These are phyloP conservation scores for Heterodera carotae DNA, from an alignment of 1,140 invertebrate genomes.

Conservation along the genomic window DNA sequence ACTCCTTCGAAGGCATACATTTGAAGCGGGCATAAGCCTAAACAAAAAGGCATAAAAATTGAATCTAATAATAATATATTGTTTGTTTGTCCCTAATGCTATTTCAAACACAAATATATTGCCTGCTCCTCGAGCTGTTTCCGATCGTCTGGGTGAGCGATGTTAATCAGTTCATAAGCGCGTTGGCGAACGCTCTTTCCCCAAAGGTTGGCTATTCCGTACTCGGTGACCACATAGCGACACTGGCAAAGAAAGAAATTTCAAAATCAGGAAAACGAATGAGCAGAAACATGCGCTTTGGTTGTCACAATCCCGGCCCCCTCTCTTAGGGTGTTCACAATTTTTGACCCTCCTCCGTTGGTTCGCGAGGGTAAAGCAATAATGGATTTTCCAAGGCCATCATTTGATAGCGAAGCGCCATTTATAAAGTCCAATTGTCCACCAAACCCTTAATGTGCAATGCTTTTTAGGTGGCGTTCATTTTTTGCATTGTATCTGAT, in stretches of 20 bases:
- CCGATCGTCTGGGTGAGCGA: slow-evolving; percentile 86
- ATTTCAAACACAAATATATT: background rate
- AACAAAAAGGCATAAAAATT: background rate
- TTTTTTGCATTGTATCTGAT: background rate
- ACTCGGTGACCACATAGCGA: slow-evolving; percentile 84
- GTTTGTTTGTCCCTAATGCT: background rate
- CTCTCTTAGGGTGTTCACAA: slow-evolving; percentile 80
- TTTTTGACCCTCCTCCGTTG: slow-evolving; percentile 83
- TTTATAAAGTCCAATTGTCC: slow-evolving; percentile 94
- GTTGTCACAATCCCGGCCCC: slow-evolving; percentile 90
- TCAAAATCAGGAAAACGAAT: background rate
- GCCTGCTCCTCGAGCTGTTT: slow-evolving; percentile 82
- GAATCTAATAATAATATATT: background rate
- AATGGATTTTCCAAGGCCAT: slow-evolving; percentile 87
- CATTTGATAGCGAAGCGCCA: slow-evolving; percentile 84
- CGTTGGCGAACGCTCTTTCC: slow-evolving; percentile 84
- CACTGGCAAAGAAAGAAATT: background rate
- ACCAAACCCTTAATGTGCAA: slow-evolving; percentile 74
- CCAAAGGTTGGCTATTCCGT: slow-evolving; percentile 85
- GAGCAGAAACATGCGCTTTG: slow-evolving; percentile 75
- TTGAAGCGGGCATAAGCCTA: slow-evolving; percentile 7
- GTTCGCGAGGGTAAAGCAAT: slow-evolving; percentile 86
- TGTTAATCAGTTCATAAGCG: slow-evolving; percentile 83
- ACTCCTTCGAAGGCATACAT: slow-evolving; percentile 4
- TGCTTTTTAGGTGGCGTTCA: no score